phyloP scores from a whole-genome alignment of 2,797 vertebrate species.

The Pelobates cultripes region DNA sequence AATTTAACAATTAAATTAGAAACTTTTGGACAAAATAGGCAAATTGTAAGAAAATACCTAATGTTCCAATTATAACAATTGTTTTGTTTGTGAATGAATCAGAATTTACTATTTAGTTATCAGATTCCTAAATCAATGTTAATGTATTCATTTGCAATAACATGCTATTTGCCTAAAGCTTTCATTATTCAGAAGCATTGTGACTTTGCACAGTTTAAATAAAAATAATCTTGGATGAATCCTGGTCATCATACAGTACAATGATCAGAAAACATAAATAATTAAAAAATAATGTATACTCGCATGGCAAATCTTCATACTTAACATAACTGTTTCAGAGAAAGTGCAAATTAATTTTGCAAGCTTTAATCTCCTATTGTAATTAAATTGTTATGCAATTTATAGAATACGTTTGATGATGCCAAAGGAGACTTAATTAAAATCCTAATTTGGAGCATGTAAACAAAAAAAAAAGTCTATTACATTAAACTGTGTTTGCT shows the following conservation, averaged over 20 bases:
- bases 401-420: slow-evolving; percentile 52
- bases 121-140: neutral
- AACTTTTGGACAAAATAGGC: no score
- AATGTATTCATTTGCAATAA: neutral
- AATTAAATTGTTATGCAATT: slow-evolving; percentile 56
- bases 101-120: no score
- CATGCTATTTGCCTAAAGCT: neutral
- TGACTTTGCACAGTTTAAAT: slow-evolving; percentile 4
- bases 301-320: slow-evolving; percentile 27
- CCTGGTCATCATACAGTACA: neutral
- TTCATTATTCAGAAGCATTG: neutral
- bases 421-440: slow-evolving; percentile 52
- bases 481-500: slow-evolving; percentile 49
- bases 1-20: no score
- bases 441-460: slow-evolving; percentile 53
- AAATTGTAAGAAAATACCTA: no score
- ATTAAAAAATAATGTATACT: neutral
- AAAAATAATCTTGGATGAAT: slow-evolving; percentile 12
- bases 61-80: no score
- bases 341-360: slow-evolving; percentile 46
- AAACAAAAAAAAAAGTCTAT: slow-evolving; percentile 45
- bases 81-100: no score
- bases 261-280: slow-evolving; percentile 4
- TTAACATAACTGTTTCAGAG: slow-evolving; percentile 32
- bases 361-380: slow-evolving; percentile 49